These are phyloP conservation scores for Bedellia somnulentella DNA, from an alignment of 2,888 invertebrate species.

Conservation along the genomic window DNA sequence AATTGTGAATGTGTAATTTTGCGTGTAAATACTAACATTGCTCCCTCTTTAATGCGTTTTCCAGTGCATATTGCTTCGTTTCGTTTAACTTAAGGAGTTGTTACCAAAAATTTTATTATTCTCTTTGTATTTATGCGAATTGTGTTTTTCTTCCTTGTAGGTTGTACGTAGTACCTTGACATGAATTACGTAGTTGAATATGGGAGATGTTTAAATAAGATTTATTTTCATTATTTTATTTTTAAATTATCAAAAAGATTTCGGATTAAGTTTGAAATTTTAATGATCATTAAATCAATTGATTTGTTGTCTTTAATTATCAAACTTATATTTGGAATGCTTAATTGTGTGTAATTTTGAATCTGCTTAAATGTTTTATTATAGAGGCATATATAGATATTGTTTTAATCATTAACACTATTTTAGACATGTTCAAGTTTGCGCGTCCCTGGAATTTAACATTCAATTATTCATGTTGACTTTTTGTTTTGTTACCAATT, in stretches of 20 bases:
- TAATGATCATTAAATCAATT: no score
- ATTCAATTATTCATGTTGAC: slow-evolving; percentile 12
- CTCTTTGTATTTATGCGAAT: slow-evolving; percentile 41
- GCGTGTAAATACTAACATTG: slow-evolving; percentile 24
- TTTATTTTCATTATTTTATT: slow-evolving; percentile 11
- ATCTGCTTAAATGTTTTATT: slow-evolving; percentile 9
- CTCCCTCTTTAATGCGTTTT: slow-evolving; percentile 20
- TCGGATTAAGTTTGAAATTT: no score
- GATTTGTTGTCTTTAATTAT: no score
- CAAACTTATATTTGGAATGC: no score
- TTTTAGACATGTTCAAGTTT: slow-evolving; percentile 18
- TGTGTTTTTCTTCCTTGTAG: slow-evolving; percentile 15
- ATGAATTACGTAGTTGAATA: slow-evolving; percentile 17
- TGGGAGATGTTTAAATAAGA: slow-evolving; percentile 17
- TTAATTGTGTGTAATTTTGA: slow-evolving; percentile 5
- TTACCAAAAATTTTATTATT: slow-evolving; percentile 46
- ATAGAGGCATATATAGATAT: slow-evolving; percentile 21
- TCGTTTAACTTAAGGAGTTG: slow-evolving; percentile 43
- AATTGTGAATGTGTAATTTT: slow-evolving; percentile 17
- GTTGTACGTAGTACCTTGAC: no score
- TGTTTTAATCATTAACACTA: slow-evolving; percentile 21
- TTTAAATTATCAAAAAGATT: no score
- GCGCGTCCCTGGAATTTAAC: slow-evolving; percentile 17
- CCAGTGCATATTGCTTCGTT: slow-evolving; percentile 18
- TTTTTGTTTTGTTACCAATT: slow-evolving; percentile 32